Evolutionary conservation across 2,797 vertebrate genomes (phyloP).

Genomic region (Gadopsis bispinosus): DNA sequence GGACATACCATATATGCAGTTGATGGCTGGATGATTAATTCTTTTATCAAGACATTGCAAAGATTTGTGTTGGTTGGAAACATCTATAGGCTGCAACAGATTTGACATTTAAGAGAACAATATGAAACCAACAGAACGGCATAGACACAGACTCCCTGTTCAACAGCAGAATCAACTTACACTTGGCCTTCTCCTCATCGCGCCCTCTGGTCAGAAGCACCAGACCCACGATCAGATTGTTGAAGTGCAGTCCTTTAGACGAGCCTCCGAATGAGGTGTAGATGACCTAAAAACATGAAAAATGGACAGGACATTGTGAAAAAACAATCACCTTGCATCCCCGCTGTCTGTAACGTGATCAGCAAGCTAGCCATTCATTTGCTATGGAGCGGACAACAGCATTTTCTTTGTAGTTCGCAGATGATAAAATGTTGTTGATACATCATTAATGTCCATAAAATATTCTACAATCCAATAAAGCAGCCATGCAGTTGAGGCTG

Average conservation of each 20-base stretch:
- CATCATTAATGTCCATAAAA: neutral
- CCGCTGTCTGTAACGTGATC: neutral
- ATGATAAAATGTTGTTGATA: neutral
- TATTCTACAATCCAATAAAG: neutral
- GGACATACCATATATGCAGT: neutral
- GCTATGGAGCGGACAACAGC: neutral
- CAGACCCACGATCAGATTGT: constrained; percentile 96
- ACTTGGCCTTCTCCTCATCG: constrained; percentile 98
- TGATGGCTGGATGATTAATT: neutral
- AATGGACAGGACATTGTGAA: neutral
- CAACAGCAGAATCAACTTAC: constrained; percentile 81
- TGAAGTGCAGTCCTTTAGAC: constrained; percentile 98
- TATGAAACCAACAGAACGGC: neutral
- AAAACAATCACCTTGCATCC: neutral
- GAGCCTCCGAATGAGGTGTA: constrained; percentile 97
- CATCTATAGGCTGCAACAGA: neutral
- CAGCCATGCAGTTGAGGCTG: neutral
- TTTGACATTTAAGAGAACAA: neutral
- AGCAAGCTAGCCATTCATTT: neutral
- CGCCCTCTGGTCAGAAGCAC: constrained; percentile 96
- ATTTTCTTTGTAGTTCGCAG: neutral
- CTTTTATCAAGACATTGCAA: neutral
- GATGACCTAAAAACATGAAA: constrained; percentile 88
- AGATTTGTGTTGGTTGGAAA: neutral
- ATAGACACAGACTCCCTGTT: neutral